Percentiles rank a stretch among this genome's conserved stretches.
phyloP scores from a whole-genome alignment of 2,888 invertebrate genomes.

The Clanis bilineata region DNA sequence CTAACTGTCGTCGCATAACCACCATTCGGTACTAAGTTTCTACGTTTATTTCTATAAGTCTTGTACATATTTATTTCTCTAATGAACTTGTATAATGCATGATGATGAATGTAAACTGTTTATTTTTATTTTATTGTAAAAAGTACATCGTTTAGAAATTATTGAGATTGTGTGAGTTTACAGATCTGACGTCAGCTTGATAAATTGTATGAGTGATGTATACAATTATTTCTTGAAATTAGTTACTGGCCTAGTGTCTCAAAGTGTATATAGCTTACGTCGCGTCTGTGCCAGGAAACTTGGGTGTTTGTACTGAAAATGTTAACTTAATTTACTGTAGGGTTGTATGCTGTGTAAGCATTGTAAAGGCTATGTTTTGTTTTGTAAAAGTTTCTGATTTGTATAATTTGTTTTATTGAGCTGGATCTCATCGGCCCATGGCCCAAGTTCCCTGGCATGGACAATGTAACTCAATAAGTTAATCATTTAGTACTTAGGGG shows the following conservation, averaged over 20 bases:
- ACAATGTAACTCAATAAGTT: conserved; percentile 41
- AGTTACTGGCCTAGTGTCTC: conserved; percentile 47
- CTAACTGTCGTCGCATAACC: not conserved
- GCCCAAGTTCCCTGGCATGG: not conserved
- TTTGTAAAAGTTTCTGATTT: not conserved
- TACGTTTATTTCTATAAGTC: conserved; percentile 25
- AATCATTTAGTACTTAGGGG: conserved; percentile 71
- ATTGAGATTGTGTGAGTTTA: conserved; percentile 38
- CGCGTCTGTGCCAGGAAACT: conserved; percentile 26
- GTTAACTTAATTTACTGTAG: not conserved
- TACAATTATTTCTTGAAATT: conserved; percentile 22
- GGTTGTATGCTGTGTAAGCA: not conserved
- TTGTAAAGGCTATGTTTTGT: not conserved
- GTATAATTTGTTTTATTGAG: conserved; percentile 5
- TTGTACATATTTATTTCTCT: conserved; percentile 57
- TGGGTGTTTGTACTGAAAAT: not conserved
- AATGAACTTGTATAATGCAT: conserved; percentile 33
- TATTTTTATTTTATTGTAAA: conserved; percentile 32
- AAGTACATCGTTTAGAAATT: conserved; percentile 29
- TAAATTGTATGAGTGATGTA: conserved; percentile 34
- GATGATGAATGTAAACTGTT: conserved; percentile 25
- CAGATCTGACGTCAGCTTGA: conserved; percentile 14
- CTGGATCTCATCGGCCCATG: conserved; percentile 2
- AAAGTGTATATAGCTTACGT: conserved; percentile 18
- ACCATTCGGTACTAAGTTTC: conserved; percentile 17